Percentiles rank a stretch among this genome's conserved stretches.
Conservation (phyloP, 2,797 vertebrate species). For the Acanthis flammea region DNA sequence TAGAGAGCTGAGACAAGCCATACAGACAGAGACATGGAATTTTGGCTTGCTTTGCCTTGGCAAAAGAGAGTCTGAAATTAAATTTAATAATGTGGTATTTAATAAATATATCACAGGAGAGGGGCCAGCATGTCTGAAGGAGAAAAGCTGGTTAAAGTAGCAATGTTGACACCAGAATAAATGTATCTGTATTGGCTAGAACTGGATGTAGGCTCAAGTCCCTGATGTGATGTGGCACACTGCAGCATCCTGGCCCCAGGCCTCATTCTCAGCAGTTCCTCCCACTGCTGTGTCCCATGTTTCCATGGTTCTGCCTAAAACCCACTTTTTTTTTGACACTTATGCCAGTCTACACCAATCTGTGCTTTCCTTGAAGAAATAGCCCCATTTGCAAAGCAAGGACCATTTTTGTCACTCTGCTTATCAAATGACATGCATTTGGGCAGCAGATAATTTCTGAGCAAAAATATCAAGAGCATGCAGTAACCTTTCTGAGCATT, state of each 20-base stretch:
- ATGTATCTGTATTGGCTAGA: background rate
- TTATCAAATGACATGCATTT: background rate
- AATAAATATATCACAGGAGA: background rate
- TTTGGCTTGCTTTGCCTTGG: background rate
- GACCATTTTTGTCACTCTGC: background rate
- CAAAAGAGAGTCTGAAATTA: background rate
- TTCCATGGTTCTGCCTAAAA: background rate
- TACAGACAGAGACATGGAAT: background rate
- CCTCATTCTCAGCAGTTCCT: background rate
- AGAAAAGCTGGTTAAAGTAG: background rate
- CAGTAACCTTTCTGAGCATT: background rate
- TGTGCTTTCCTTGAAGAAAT: background rate
- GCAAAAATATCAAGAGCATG: background rate
- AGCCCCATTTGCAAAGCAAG: background rate
- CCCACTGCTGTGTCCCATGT: background rate
- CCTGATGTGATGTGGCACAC: rapidly evolving
- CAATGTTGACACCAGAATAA: background rate
- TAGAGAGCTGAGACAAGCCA: background rate
- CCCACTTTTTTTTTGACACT: background rate
- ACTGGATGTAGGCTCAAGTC: background rate
- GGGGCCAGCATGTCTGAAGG: background rate
- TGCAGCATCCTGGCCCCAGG: background rate
- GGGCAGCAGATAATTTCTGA: background rate
- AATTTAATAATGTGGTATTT: background rate
- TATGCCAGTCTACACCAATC: background rate